These are phyloP conservation scores for Glossophaga mutica DNA, from an alignment of 2,797 vertebrate species.

Conservation along the genomic window DNA sequence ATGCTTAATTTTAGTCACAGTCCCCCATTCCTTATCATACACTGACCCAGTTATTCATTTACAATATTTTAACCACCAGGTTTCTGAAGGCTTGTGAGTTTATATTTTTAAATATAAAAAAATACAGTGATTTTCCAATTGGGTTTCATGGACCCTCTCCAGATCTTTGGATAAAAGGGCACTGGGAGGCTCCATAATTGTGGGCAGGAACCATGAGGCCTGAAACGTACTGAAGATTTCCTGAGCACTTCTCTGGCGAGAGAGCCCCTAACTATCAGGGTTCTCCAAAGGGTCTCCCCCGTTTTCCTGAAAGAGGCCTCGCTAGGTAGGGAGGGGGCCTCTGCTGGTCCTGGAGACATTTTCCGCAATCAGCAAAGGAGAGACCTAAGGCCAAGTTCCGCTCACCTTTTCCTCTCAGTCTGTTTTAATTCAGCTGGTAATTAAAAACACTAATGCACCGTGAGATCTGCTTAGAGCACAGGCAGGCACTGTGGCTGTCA, in stretches of 20 bases:
- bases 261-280: not conserved
- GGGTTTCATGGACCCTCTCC: not conserved
- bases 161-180: not conserved
- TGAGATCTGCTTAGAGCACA: not conserved
- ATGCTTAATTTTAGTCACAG: not conserved
- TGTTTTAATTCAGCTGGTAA: slow-evolving; percentile 25
- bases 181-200: not conserved
- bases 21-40: not conserved
- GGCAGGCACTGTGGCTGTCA: not conserved
- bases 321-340: not conserved
- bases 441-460: not conserved
- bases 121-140: not conserved
- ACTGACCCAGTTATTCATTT: not conserved
- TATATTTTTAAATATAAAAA: not conserved
- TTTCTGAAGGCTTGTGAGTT: not conserved
- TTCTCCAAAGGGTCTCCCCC: not conserved
- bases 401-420: not conserved
- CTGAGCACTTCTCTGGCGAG: not conserved
- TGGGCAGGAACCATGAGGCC: not conserved
- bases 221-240: not conserved
- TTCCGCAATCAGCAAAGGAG: not conserved
- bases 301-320: not conserved
- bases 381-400: not conserved
- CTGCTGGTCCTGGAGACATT: not conserved
- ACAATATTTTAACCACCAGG: not conserved